Evolutionary conservation across 2,113 vertebrate genomes (phyloP), one percentile per base, ranked within the genome.

Genomic region (Alectura lathami): DNA sequence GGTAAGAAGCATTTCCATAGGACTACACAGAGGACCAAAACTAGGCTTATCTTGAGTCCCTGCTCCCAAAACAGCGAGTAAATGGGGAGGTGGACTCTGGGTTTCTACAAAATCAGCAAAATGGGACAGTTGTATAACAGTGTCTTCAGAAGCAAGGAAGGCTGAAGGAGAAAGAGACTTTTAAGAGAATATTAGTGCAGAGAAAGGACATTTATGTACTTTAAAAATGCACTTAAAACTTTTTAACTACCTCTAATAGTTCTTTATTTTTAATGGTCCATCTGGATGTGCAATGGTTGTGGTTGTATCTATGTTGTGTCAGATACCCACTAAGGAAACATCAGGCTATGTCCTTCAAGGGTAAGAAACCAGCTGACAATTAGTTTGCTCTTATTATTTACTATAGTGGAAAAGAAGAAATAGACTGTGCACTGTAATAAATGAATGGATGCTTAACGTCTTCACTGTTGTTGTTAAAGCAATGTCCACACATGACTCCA

Each of bases 21-120:
- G 3, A 32, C 0, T n/a, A 21, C 27, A 7, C 0, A 51, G 3
- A 56, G 20, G 24, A 48, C 13, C 3, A 54, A 22, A 69, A 59
- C 21, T 27, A 53, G 14, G 34, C 11, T 51, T 40, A 32, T 13
- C 12, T 57, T 87, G 9, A 38, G 30, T 27, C 8, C 10, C 30
- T 76, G 14, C 2, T 63, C 17, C 36, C n/a, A 83, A 68, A 20
- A 48, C 20, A 12, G 8, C 30, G 83, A 45, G 24, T 8, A 54
- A 22, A 53, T 6, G 7, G 18, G 51, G 3, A 27, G 4, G 3
- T 78, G 4, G 34, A 64, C 24, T 83, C 11, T 74, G 10, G 13
- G 30, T 57, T 62, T 69, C 27, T 24, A 64, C 38, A 75, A 90
- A 24, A 43, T 54, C 12, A 36, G 9, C 5, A 7, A 57, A 66